These are phyloP conservation scores for Arizona elegans DNA, from an alignment of 2,113 vertebrate genomes.

Conservation along the genomic window DNA sequence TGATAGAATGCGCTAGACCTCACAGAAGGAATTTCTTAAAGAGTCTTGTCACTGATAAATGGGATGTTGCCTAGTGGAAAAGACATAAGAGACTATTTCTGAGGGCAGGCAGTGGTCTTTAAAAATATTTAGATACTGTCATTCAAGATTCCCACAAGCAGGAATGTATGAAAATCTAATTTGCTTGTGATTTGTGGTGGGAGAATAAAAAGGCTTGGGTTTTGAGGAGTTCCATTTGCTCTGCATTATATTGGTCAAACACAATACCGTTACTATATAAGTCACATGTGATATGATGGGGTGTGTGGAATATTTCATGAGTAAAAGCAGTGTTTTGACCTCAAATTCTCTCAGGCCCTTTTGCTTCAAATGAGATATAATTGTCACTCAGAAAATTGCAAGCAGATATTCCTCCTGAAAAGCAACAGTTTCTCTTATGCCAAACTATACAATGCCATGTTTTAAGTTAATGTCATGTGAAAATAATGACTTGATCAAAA, in stretches of 20 bases:
- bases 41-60: not conserved
- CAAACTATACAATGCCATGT: not conserved
- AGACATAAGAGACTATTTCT: slow-evolving; percentile 8
- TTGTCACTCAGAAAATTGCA: slow-evolving; percentile 27
- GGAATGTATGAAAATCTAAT: slow-evolving; percentile 10
- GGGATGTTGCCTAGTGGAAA: not conserved
- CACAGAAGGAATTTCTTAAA: not conserved
- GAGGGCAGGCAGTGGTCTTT: slow-evolving; percentile 10
- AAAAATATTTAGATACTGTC: slow-evolving; percentile 10
- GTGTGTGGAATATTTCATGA: not conserved
- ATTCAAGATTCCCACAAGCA: not conserved
- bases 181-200: slow-evolving; percentile 12
- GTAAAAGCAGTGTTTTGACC: slow-evolving; percentile 22
- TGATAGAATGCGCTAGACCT: not conserved
- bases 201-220: not conserved
- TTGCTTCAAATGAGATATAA: slow-evolving; percentile 28
- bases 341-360: slow-evolving; percentile 3
- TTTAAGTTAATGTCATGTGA: not conserved
- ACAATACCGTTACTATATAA: slow-evolving; percentile 18
- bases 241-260: slow-evolving; percentile 32
- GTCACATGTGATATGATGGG: not conserved
- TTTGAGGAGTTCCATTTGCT: slow-evolving; percentile 25
- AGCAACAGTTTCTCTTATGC: not conserved
- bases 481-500: slow-evolving; percentile 31
- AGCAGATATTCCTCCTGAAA: slow-evolving; percentile 32